A percentile compares a stretch with the other conserved stretches of the same genome.
phyloP scores from a whole-genome alignment of 1,140 invertebrate species.

The Ceratoteleas bidentatus region DNA sequence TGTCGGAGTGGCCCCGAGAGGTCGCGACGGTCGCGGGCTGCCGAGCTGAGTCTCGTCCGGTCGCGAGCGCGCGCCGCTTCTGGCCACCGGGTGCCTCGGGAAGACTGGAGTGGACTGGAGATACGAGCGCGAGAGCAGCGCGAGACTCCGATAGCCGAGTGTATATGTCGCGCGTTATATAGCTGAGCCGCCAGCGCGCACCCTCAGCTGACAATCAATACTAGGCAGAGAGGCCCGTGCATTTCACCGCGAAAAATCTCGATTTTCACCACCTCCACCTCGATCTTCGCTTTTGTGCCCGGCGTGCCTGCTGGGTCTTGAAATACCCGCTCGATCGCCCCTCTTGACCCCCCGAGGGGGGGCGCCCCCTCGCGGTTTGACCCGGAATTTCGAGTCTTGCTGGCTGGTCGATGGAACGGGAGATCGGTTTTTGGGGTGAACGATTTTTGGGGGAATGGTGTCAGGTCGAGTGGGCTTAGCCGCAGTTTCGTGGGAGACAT shows the following conservation, averaged over 20 bases:
- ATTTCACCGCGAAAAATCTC: slow-evolving; percentile 75
- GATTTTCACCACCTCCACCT: slow-evolving; percentile 68
- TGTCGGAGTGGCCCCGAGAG: background rate
- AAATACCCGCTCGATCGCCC: no score
- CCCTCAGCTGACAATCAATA: slow-evolving; percentile 79
- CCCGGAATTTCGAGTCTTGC: no score
- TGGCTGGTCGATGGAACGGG: no score
- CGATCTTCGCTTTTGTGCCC: slow-evolving; percentile 35
- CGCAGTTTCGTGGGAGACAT: no score
- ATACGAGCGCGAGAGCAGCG: slow-evolving; percentile 62
- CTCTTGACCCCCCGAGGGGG: no score
- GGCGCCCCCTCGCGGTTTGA: no score
- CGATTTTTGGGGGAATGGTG: no score
- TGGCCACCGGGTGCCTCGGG: slow-evolving; percentile 77
- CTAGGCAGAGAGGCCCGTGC: slow-evolving; percentile 71
- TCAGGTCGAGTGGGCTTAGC: no score
- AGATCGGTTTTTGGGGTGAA: no score
- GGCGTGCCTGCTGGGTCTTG: background rate
- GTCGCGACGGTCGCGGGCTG: no score
- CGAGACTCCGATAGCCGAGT: slow-evolving; percentile 57
- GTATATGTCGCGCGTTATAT: slow-evolving; percentile 61
- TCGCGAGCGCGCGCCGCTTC: slow-evolving; percentile 13
- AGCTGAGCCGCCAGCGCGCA: slow-evolving; percentile 72
- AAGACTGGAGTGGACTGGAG: slow-evolving; percentile 76
- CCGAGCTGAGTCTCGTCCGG: no score